Evolutionary conservation across 2,113 vertebrate genomes (phyloP).

Genomic region (Bos indicus): DNA sequence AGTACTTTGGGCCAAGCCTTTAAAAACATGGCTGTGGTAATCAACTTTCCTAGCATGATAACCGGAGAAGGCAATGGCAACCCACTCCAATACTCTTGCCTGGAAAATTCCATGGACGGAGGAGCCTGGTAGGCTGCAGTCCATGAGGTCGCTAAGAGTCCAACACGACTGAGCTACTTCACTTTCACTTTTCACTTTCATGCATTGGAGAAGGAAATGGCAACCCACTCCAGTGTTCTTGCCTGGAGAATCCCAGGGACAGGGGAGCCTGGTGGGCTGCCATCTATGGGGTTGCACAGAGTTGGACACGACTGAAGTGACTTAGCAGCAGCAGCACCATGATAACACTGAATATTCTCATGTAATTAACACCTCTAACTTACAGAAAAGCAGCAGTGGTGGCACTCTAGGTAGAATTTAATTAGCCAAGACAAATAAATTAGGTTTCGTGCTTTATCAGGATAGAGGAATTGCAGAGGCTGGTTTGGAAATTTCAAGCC

Average conservation of each 20-base stretch:
- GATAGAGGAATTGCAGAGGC: not conserved
- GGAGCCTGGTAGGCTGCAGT: too few relatives aligned
- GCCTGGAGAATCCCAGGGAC: too few relatives aligned
- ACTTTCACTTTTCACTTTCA: too few relatives aligned
- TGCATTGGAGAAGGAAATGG: too few relatives aligned
- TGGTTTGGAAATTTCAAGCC: not conserved
- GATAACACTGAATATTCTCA: slow-evolving; percentile 49
- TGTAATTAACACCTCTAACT: slow-evolving; percentile 61
- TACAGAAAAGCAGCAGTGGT: slow-evolving; percentile 17
- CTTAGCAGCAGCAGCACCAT: not conserved
- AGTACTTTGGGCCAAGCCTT: slow-evolving; percentile 33
- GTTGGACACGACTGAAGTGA: too few relatives aligned
- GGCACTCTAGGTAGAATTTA: slow-evolving; percentile 60
- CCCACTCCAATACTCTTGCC: too few relatives aligned
- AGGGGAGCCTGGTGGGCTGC: too few relatives aligned
- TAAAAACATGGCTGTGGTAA: slow-evolving; percentile 20
- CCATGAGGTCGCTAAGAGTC: too few relatives aligned
- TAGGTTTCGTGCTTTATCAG: slow-evolving; percentile 32
- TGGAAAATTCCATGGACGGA: too few relatives aligned
- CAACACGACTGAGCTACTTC: too few relatives aligned
- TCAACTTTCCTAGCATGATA: slow-evolving; percentile 1
- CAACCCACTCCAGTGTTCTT: too few relatives aligned
- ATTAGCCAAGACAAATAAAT: slow-evolving; percentile 64
- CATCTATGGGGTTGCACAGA: too few relatives aligned
- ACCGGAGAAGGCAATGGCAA: not conserved